Percentiles rank a stretch among this genome's conserved stretches.
Conservation (phyloP, 2,888 invertebrate species). For the Apamea monoglypha region DNA sequence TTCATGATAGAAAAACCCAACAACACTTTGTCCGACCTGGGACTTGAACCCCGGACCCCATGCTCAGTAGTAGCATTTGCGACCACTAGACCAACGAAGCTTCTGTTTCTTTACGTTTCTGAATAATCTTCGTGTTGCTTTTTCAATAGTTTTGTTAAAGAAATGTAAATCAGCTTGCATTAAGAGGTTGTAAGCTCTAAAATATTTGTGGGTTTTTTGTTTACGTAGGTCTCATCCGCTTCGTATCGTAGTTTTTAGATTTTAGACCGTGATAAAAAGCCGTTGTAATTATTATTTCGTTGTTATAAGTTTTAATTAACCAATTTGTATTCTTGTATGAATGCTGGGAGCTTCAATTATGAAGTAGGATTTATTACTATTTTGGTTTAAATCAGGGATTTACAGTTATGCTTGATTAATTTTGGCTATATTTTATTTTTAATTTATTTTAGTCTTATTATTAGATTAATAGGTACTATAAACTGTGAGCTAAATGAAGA, state of each 20-base stretch:
- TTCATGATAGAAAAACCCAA: neutral
- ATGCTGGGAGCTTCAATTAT: constrained; percentile 5
- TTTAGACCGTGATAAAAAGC: constrained; percentile 29
- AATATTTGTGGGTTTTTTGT: neutral
- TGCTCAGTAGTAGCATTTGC: neutral
- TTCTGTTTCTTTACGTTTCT: neutral
- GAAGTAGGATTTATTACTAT: constrained; percentile 11
- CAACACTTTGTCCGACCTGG: neutral
- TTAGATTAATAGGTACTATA: neutral
- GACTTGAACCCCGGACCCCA: neutral
- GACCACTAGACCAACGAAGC: neutral
- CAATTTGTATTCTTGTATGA: constrained; percentile 29
- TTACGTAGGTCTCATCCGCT: neutral
- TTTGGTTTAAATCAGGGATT: neutral
- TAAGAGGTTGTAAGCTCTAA: neutral
- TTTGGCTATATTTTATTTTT: constrained; percentile 16
- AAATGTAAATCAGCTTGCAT: constrained; percentile 6
- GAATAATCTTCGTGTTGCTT: neutral
- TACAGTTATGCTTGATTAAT: constrained; percentile 4
- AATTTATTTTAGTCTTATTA: constrained; percentile 20
- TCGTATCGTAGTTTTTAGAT: constrained; percentile 6
- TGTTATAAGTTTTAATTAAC: constrained; percentile 15
- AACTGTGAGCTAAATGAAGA: constrained; percentile 30
- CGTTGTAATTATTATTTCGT: constrained; percentile 30
- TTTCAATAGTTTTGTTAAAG: neutral